phyloP scores from a whole-genome alignment of 2,113 vertebrate genomes.

The Scolopax mira region DNA sequence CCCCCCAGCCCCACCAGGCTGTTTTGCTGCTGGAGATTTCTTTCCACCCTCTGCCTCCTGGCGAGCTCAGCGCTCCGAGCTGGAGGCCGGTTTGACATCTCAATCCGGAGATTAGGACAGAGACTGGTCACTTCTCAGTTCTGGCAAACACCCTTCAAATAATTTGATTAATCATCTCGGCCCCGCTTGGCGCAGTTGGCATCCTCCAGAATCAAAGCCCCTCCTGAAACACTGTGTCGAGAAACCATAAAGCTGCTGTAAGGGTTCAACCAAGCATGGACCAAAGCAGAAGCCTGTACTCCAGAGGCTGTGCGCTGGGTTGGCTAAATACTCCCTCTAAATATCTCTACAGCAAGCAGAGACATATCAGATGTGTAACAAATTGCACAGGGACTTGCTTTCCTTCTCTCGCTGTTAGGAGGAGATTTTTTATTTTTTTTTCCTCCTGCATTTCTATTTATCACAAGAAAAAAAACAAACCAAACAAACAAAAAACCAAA shows the following conservation, averaged over 20 bases:
- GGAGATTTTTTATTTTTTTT: not conserved
- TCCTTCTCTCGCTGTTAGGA: not conserved
- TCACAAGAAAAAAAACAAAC: not conserved
- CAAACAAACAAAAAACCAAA: not conserved
- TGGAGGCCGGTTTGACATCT: constrained; percentile 29
- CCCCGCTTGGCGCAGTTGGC: constrained; percentile 7
- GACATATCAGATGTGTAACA: constrained; percentile 46
- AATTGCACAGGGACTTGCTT: constrained; percentile 48
- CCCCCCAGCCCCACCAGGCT: not conserved
- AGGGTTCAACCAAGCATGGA: constrained; percentile 53
- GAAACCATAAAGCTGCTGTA: constrained; percentile 30
- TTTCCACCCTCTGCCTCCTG: not conserved
- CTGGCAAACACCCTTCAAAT: constrained; percentile 27
- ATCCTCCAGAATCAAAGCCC: constrained; percentile 25
- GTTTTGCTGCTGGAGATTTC: not conserved
- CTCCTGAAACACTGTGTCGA: not conserved
- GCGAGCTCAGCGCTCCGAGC: not conserved
- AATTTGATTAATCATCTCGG: constrained; percentile 60
- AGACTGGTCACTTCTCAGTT: constrained; percentile 45
- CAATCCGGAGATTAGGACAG: constrained; percentile 37
- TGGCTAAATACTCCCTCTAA: constrained; percentile 38
- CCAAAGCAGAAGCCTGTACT: not conserved
- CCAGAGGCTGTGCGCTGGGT: constrained; percentile 28
- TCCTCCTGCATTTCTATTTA: constrained; percentile 28
- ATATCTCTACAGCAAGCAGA: constrained; percentile 37